Base-by-base conservation (phyloP, 2,797 vertebrate genomes). In the Xenops minutus region DNA sequence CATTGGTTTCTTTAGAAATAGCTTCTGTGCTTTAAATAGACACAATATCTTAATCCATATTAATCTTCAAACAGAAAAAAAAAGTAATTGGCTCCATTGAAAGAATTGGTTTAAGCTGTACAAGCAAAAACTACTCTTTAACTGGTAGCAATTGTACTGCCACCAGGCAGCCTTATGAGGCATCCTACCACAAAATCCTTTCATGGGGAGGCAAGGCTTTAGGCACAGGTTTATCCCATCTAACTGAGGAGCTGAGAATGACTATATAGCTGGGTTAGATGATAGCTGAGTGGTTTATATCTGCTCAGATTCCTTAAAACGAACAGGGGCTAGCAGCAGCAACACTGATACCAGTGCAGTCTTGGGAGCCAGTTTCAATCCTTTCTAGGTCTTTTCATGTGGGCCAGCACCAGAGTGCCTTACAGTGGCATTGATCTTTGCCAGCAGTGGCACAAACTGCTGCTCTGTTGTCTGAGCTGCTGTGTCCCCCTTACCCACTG, bases 401-500 rank as follows among this genome's bases (percentile, higher is more conserved):
- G 55, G 43, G 21, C 9, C 10, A 32, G 29, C 19, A 52, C 29
- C 4, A 14, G 51, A 37, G 26, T 30, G 21, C 30, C 22, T 76
- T 61, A 20, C 21, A 7, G 4, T 5, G 34, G 34, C 0, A 0
- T 13, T 64, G 39, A 29, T 68, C 27, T 85, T 90, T 68, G 69
- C 32, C 30, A 61, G 51, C 23, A 27, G 21, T 48, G 32, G 36
- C 41, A 64, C 12, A 30, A 92, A 18, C 27, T n/a, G 34, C 23
- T 76, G 41, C 49, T 49, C 23, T 86, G 29, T 73, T 55, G 76
- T 7, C 17, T 81, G 62, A 69, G 46, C 17, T 61, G 14, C 58
- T 0, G 0, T 12, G 2, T 76, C 6, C 26, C 12, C 37, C 37
- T 71, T n/a, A 22, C 36, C 17, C 0, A 0, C 41, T 34, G 3